Base-by-base conservation (phyloP, 2,113 vertebrate species). In the Hyperopisus bebe region DNA sequence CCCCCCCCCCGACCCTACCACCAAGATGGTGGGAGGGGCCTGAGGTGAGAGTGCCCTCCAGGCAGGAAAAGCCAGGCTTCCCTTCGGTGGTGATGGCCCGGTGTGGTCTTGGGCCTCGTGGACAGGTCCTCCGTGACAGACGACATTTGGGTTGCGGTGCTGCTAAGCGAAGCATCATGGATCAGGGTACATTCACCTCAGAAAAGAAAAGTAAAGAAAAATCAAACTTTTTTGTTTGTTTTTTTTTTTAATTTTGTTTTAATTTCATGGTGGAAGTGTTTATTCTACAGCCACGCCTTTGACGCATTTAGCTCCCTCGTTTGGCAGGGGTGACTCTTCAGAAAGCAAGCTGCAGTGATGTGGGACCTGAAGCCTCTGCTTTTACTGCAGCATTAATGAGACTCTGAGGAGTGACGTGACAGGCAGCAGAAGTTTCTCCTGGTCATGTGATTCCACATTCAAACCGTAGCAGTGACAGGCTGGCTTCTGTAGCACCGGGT, bases 31-130 rank as follows among this genome's bases (percentile, higher is more conserved):
- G 50, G 39, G 21, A 39, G n/a, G 87, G 46, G 86, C 89, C 42
- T 17, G 85, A 86, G 89, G 87, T 31, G 90, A 48, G 27, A 53
- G 85, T 47, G 31, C 5, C 17, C n/a, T 88, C 83, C 90, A 48
- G 58, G 88, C 51, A 84, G 80, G 91, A 92, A 88, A 70, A 62
- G 21, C 48, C 27, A 48, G 86, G 35, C 46, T 24, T 44, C 55
- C 21, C 24, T 66, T 74, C n/a, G 66, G n/a, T 5, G 42, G 70
- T 10, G 5, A 53, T n/a, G 48, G 50, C 13, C 77, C 89, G 74
- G 58, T 6, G 11, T 24, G 10, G n/a, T 44, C 88, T 11, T 35
- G 84, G 53, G 44, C 84, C 46, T 5, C 42, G 9, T 44, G 77
- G 35, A 74, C 3, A 3, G 51, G 89, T 44, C 74, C 11, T 17